Evolutionary conservation across 2,888 invertebrate genomes (phyloP).

Genomic region (Drosophila bunnanda): DNA sequence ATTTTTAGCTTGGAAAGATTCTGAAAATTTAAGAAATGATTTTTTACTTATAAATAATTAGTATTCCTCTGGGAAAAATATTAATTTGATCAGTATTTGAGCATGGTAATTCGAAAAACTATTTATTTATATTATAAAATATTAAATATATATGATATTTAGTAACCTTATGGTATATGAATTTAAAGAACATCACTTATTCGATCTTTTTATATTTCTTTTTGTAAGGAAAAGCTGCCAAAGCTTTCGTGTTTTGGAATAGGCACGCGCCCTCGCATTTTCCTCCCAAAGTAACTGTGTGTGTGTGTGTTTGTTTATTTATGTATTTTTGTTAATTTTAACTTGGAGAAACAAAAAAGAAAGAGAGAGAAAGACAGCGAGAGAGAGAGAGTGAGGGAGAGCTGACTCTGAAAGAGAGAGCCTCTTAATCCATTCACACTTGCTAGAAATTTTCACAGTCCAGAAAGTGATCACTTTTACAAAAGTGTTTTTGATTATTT

Average conservation of each 20-base stretch:
- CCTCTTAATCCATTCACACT: slow-evolving; percentile 4
- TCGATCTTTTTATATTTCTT: neutral
- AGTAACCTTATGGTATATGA: too few species aligned
- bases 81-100: neutral
- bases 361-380: neutral
- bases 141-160: neutral
- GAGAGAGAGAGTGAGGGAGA: too few species aligned
- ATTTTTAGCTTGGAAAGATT: too few species aligned
- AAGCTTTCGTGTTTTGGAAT: slow-evolving; percentile 30
- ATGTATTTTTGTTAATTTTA: slow-evolving; percentile 38
- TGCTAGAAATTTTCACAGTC: slow-evolving; percentile 6
- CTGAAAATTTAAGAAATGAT: neutral
- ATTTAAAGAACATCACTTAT: neutral
- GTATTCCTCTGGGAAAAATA: too few species aligned
- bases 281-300: neutral
- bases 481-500: slow-evolving; percentile 5
- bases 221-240: slow-evolving; percentile 6
- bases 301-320: slow-evolving; percentile 30
- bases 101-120: neutral
- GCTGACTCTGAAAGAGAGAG: too few species aligned
- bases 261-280: slow-evolving; percentile 28
- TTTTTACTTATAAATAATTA: neutral
- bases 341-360: slow-evolving; percentile 12
- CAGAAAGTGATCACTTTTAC: slow-evolving; percentile 16
- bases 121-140: neutral